Evolutionary conservation across 2,113 vertebrate genomes (phyloP), one percentile per base, ranked within the genome.

Genomic region (Gallinago undulata): DNA sequence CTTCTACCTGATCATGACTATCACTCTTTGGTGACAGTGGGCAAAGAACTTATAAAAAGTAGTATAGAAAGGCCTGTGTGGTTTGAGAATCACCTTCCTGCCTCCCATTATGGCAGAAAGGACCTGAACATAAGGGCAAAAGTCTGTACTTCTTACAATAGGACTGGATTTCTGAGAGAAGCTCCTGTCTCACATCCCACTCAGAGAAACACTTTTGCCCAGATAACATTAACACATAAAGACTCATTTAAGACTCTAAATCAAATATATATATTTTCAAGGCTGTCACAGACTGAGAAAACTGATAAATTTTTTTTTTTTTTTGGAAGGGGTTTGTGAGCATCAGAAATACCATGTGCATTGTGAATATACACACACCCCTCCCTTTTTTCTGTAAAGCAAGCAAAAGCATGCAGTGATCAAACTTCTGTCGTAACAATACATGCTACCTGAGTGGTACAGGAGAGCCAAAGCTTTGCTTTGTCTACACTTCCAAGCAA

Each of bases 391-490:
- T 19, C 19, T 19, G 6, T 53, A 53, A 45, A 78, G 77, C 41
- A 67, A 11, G 14, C 0, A 10, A 27, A 59, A 62, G 18, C 13
- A 39, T 0, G 0, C 14, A 35, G 60, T 19, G 51, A 13, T 1
- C 19, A 53, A 68, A 39, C 19, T 53, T 77, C 45, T 6, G 0
- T 5, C 48, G 19, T 7, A 23, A 15, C 51, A 55, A 4, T 2
- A 3, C 18, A 11, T 10, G 19, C 19, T 11, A 8, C 2, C n/a
- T 6, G 8, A 50, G 39, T 5, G 24, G 30, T 19, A n/a, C 72
- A 28, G 39, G 8, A 75, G 22, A 74, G 25, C 50, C 80, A 30
- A 57, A 59, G 13, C 28, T 11, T 0, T 13, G 33, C 55, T 80
- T 31, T 67, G 16, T 5, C 41, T 48, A 11, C 23, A 10, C 25